Conservation (phyloP, 2,888 invertebrate genomes). For the Chironomus riparius region DNA sequence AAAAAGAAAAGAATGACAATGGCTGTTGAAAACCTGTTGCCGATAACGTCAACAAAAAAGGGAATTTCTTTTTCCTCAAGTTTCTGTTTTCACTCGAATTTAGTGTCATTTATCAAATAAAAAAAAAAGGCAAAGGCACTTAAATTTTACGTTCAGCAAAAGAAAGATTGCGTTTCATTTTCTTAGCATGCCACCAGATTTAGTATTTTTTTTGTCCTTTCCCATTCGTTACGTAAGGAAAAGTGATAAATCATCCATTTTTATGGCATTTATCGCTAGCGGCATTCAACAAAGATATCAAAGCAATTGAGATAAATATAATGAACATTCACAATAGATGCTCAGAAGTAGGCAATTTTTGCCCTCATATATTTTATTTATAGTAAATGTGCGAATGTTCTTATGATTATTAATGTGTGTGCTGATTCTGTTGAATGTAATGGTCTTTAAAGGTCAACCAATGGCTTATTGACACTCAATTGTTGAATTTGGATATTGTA, state of each 20-base stretch:
- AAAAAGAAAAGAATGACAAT: not conserved
- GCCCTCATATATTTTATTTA: too few species aligned
- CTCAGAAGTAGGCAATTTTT: too few species aligned
- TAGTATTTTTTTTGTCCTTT: not conserved
- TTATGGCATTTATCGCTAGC: constrained; percentile 9
- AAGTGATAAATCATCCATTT: constrained; percentile 21
- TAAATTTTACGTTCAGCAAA: constrained; percentile 19
- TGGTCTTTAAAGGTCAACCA: too few species aligned
- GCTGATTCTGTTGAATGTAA: too few species aligned
- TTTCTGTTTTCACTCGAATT: not conserved
- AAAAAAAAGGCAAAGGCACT: constrained; percentile 20
- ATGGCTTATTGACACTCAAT: too few species aligned
- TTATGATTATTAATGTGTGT: too few species aligned
- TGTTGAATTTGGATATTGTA: too few species aligned
- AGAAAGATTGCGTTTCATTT: constrained; percentile 11
- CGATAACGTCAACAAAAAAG: not conserved
- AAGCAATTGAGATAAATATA: not conserved
- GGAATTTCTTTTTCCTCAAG: too few species aligned
- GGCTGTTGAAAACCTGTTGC: not conserved
- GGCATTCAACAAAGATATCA: not conserved
- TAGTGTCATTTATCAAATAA: constrained; percentile 18
- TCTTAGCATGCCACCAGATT: not conserved
- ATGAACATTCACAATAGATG: not conserved
- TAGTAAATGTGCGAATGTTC: too few species aligned
- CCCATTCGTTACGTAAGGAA: not conserved